Percentiles rank a stretch among this genome's conserved stretches.
These are phyloP conservation scores for Podarcis cretensis DNA, from an alignment of 2,113 vertebrate species.

Conservation along the genomic window DNA sequence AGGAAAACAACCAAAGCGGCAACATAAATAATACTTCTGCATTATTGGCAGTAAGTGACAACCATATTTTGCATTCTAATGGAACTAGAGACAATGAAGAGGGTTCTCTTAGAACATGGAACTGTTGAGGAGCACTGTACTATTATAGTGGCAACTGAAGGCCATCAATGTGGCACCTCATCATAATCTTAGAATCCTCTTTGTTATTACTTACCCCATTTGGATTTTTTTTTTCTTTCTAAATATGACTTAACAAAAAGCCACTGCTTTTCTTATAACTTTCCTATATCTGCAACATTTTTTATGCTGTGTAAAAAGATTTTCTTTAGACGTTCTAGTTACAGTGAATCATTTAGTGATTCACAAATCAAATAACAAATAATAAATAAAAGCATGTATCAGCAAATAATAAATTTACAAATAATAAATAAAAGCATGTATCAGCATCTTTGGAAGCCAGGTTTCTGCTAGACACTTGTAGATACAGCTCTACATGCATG, in stretches of 20 bases:
- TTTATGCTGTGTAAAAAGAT: not conserved
- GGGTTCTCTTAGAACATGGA: not conserved
- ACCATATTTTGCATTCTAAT: not conserved
- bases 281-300: too few relatives aligned
- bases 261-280: not conserved
- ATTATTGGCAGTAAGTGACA: constrained; percentile 12
- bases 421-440: not conserved
- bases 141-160: constrained; percentile 4
- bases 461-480: not conserved
- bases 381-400: not conserved
- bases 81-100: constrained; percentile 23
- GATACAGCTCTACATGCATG: not conserved
- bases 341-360: not conserved
- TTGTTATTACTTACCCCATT: not conserved
- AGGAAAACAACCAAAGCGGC: not conserved
- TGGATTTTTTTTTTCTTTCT: not conserved
- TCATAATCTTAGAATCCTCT: not conserved
- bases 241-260: constrained; percentile 30
- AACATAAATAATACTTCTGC: not conserved
- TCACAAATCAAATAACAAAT: too few relatives aligned
- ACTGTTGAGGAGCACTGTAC: not conserved
- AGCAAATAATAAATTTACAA: too few relatives aligned
- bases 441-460: not conserved
- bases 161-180: constrained; percentile 11
- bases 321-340: not conserved